phyloP scores from a whole-genome alignment of 2,888 invertebrate genomes.

The Mellilla xanthometata region DNA sequence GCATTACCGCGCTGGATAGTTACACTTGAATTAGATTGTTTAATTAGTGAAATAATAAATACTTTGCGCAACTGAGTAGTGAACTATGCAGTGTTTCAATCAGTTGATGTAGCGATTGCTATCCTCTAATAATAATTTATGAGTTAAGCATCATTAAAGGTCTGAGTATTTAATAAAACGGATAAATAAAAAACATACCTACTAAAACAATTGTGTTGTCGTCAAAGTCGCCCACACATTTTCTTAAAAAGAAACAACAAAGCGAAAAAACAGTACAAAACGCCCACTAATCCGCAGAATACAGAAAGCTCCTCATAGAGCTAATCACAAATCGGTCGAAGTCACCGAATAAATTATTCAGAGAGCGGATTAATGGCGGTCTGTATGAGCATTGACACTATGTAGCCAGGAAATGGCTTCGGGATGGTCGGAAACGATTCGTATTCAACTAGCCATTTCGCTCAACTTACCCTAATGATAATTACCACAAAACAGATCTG shows the following conservation, averaged over 20 bases:
- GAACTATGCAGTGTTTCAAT: too few species aligned
- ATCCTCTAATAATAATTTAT: too few species aligned
- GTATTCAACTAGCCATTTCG: constrained; percentile 19
- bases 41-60: too few species aligned
- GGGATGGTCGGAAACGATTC: constrained; percentile 19
- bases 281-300: constrained; percentile 30
- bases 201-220: too few species aligned
- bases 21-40: too few species aligned
- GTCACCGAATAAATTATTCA: constrained; percentile 40
- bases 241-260: constrained; percentile 7
- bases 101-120: too few species aligned
- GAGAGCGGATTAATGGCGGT: constrained; percentile 43
- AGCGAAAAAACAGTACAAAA: constrained; percentile 10
- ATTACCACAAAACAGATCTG: background rate
- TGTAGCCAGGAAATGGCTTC: constrained; percentile 19
- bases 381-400: constrained; percentile 43
- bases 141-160: too few species aligned
- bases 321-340: constrained; percentile 35
- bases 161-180: too few species aligned
- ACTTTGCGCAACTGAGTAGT: too few species aligned
- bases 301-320: constrained; percentile 29
- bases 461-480: constrained; percentile 2
- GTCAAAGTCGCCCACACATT: background rate
- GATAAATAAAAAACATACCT: too few species aligned
- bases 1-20: too few species aligned